A percentile compares a stretch with the other conserved stretches of the same genome.
These are phyloP conservation scores for Acrocephalus kingi DNA, from an alignment of 2,113 vertebrate genomes.

Conservation along the genomic window DNA sequence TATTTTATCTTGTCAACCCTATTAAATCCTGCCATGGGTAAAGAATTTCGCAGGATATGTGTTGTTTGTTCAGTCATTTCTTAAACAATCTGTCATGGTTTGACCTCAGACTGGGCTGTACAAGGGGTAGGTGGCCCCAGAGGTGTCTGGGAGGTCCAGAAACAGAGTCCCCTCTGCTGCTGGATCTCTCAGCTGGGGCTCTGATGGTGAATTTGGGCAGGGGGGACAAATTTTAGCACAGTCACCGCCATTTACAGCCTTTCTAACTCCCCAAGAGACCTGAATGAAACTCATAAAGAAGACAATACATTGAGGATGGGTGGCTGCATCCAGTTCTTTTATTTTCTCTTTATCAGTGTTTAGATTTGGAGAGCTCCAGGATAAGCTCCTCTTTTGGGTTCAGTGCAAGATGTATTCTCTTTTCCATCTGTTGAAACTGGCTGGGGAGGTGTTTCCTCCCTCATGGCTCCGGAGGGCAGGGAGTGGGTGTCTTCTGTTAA, in stretches of 20 bases:
- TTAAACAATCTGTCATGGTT: background rate
- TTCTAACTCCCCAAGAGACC: background rate
- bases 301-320: background rate
- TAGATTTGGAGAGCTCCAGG: background rate
- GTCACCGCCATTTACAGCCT: background rate
- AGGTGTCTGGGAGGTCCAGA: background rate
- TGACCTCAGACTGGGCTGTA: background rate
- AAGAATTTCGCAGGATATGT: background rate
- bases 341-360: background rate
- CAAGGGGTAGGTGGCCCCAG: background rate
- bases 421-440: too few species aligned
- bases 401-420: too few species aligned
- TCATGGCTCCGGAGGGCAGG: too few species aligned
- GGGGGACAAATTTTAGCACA: background rate
- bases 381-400: too few species aligned
- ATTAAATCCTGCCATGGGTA: background rate
- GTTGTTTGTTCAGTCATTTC: background rate
- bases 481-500: too few species aligned
- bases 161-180: background rate
- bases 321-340: background rate
- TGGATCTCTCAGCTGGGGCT: background rate
- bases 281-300: background rate
- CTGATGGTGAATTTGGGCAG: background rate
- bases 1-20: background rate
- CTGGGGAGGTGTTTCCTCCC: too few species aligned